Evolutionary conservation across 2,113 vertebrate species (phyloP).

Genomic region (Thamnophis sirtalis): DNA sequence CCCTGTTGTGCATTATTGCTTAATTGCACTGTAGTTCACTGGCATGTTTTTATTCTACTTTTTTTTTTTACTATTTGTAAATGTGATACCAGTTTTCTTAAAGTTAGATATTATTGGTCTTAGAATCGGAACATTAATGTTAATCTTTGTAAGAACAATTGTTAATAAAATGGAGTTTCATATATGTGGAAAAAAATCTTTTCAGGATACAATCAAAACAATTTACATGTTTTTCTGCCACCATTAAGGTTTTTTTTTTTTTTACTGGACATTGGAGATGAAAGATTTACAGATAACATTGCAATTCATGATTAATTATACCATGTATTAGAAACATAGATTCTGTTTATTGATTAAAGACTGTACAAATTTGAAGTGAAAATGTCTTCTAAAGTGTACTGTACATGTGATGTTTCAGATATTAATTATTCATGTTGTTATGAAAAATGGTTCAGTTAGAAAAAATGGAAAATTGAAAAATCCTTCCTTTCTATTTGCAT

Average conservation of each 20-base stretch:
- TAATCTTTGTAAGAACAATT: slow-evolving; percentile 21
- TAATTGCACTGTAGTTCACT: slow-evolving; percentile 24
- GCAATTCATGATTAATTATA: slow-evolving; percentile 82
- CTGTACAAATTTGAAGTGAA: slow-evolving; percentile 99
- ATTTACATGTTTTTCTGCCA: slow-evolving; percentile 64
- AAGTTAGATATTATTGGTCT: slow-evolving; percentile 30
- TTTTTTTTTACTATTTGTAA: slow-evolving; percentile 26
- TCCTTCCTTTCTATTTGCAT: slow-evolving; percentile 64
- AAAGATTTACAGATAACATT: slow-evolving; percentile 80
- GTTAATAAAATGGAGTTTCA: slow-evolving; percentile 56
- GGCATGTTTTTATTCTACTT: not conserved
- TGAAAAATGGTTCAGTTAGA: slow-evolving; percentile 74
- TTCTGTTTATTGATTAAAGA: slow-evolving; percentile 94
- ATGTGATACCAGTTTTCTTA: slow-evolving; percentile 37
- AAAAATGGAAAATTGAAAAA: slow-evolving; percentile 76
- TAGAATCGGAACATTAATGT: slow-evolving; percentile 48
- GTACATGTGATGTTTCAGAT: slow-evolving; percentile 81
- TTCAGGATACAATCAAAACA: slow-evolving; percentile 62
- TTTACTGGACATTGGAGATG: slow-evolving; percentile 80
- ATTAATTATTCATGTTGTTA: slow-evolving; percentile 93
- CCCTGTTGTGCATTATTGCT: not conserved
- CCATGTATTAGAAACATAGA: slow-evolving; percentile 99
- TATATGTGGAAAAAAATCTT: slow-evolving; percentile 43
- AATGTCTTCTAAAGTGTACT: slow-evolving; percentile 82
- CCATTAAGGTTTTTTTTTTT: slow-evolving; percentile 32